phyloP scores from a whole-genome alignment of 2,888 invertebrate genomes.

The Thumatha senex region DNA sequence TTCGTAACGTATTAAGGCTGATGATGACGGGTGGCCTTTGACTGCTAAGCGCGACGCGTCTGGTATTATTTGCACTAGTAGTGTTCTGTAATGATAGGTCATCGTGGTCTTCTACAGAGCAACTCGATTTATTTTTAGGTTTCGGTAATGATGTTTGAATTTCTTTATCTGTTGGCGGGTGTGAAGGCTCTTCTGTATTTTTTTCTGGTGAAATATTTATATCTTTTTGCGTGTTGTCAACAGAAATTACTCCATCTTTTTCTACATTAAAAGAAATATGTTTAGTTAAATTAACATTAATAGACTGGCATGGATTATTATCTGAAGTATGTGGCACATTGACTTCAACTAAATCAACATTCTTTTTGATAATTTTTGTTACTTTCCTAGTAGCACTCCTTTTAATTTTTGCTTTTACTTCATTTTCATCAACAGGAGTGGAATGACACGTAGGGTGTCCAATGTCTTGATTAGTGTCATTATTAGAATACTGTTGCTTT shows the following conservation, averaged over 20 bases:
- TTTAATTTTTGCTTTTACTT: slow-evolving; percentile 53
- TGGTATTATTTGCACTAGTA: slow-evolving; percentile 3
- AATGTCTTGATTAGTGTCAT: slow-evolving; percentile 61
- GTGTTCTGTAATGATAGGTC: too few species aligned
- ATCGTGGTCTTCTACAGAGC: slow-evolving; percentile 11
- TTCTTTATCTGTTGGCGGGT: slow-evolving; percentile 60
- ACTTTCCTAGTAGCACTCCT: slow-evolving; percentile 59
- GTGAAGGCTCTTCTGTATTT: slow-evolving; percentile 35
- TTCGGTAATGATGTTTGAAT: slow-evolving; percentile 65
- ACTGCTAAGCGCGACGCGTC: slow-evolving; percentile 19
- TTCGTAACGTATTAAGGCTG: slow-evolving; percentile 63
- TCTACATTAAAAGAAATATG: slow-evolving; percentile 77
- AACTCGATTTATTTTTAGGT: slow-evolving; percentile 18
- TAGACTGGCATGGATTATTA: slow-evolving; percentile 49
- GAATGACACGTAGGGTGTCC: slow-evolving; percentile 81
- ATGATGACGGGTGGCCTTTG: slow-evolving; percentile 63
- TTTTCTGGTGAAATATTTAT: slow-evolving; percentile 59
- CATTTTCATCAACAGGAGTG: slow-evolving; percentile 70
- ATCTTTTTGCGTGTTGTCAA: slow-evolving; percentile 58
- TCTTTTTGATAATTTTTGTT: slow-evolving; percentile 68
- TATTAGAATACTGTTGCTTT: slow-evolving; percentile 74
- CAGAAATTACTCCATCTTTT: slow-evolving; percentile 60
- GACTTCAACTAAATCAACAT: slow-evolving; percentile 66
- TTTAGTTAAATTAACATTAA: slow-evolving; percentile 75
- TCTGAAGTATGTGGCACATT: slow-evolving; percentile 58